Percentiles rank a stretch among this genome's conserved stretches.
Conservation (phyloP, 2,113 vertebrate genomes). For the Pachypanchax playfairii region DNA sequence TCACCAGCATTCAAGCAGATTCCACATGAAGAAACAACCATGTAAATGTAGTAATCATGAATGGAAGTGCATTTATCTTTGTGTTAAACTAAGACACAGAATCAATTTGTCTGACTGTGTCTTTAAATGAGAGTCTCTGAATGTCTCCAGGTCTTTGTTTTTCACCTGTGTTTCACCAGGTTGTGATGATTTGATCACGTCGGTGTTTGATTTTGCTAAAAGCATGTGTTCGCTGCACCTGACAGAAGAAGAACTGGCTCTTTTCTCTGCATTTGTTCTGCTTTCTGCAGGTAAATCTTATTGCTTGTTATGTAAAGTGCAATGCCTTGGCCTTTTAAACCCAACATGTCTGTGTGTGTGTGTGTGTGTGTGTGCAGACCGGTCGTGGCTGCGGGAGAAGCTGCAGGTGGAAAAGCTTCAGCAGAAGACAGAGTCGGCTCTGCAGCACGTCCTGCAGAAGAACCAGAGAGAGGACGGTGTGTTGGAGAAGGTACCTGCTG, state of each 20-base stretch:
- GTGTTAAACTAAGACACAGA: no score
- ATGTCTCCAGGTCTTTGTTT: neutral
- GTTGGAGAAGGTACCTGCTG: conserved; percentile 80
- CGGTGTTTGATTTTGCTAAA: conserved; percentile 93
- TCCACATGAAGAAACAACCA: no score
- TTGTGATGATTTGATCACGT: conserved; percentile 93
- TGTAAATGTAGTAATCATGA: no score
- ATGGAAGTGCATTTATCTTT: no score
- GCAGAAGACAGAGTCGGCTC: conserved; percentile 90
- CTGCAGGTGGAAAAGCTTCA: conserved; percentile 93
- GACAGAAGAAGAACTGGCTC: conserved; percentile 91
- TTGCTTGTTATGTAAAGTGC: neutral
- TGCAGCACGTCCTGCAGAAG: conserved; percentile 91
- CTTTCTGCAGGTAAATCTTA: conserved; percentile 86
- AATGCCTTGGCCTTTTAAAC: neutral
- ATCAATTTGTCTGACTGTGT: no score
- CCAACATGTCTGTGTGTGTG: neutral
- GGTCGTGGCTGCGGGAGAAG: conserved; percentile 94
- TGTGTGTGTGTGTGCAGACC: conserved; percentile 77
- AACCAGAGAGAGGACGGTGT: conserved; percentile 91
- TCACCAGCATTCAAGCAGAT: no score
- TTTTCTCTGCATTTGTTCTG: conserved; percentile 92
- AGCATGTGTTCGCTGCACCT: conserved; percentile 90
- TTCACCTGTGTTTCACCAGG: conserved; percentile 76
- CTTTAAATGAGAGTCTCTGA: neutral